Evolutionary conservation across 2,888 invertebrate species (phyloP), one percentile per base, ranked within the genome.

Genomic region (Apodemia mormo): DNA sequence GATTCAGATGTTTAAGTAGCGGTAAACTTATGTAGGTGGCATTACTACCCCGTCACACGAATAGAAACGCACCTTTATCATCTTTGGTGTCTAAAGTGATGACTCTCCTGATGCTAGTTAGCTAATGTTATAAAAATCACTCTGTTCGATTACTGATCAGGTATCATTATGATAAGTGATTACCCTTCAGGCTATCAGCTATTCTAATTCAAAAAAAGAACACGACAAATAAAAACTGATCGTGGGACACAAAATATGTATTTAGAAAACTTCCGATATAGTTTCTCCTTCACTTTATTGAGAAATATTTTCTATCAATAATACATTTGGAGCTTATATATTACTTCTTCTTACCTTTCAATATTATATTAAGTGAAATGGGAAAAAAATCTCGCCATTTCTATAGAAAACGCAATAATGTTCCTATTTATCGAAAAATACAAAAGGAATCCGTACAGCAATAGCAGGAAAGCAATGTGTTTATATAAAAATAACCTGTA

Each of bases 361-460:
- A 68, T 68, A 64, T 68, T 68, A 68, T 68, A 68, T 68, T 68
- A 68, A 68, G 64, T 68, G 68, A 68, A 68, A 68, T 64, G 64
- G 64, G 68, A 68, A 68, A 22, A 66, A 68, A 68, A 68, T 68
- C 68, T 64, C 68, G 68, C 68, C 49, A 68, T 68, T 68, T 68
- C 68, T 68, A 68, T 68, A 68, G 68, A 68, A 68, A 68, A 68
- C 68, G 49, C 64, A 65, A 65, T 68, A 68, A 68, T 68, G 65
- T 68, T 68, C 68, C 68, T 68, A 68, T 68, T 68, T 68, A 68
- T 68, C 65, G 68, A 68, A 65, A 68, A 68, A 40, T 68, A 68
- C 68, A 68, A 68, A 68, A 65, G 68, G 68, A 65, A 54, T 65
- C 64, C 68, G 68, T 54, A 68, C 65, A 65, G 40, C 52, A 30